phyloP scores from a whole-genome alignment of 2,113 vertebrate genomes.

The Lates calcarifer region DNA sequence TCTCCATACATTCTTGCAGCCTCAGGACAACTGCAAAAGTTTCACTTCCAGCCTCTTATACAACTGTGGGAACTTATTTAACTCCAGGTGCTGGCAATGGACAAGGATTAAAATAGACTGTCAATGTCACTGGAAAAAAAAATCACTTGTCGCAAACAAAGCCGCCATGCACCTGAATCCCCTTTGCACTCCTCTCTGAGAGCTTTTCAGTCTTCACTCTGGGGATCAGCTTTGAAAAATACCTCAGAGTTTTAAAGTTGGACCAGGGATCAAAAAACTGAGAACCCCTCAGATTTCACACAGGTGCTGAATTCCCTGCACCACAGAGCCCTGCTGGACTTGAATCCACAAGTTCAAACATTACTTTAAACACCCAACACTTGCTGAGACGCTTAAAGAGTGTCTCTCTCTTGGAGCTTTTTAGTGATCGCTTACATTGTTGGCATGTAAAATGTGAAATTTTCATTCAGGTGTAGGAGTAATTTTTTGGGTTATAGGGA shows the following conservation, averaged over 20 bases:
- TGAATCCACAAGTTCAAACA: neutral
- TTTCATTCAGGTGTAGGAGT: neutral
- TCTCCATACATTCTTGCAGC: conserved; percentile 12
- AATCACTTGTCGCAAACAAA: conserved; percentile 9
- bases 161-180: neutral
- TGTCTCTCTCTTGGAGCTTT: neutral
- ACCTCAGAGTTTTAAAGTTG: neutral
- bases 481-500: neutral
- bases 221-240: neutral
- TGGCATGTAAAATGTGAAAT: neutral
- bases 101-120: conserved; percentile 1
- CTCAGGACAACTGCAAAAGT: conserved; percentile 8
- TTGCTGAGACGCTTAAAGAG: neutral
- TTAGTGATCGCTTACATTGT: neutral
- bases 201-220: conserved; percentile 3
- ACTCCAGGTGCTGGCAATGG: neutral
- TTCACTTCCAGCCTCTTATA: neutral
- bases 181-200: neutral
- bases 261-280: neutral
- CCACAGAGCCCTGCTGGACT: neutral
- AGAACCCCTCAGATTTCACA: neutral
- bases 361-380: neutral
- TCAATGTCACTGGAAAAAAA: neutral
- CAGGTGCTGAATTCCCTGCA: neutral
- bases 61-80: neutral